Percentiles rank a stretch among this genome's conserved stretches.
Conservation (phyloP, 2,113 vertebrate genomes). For the Phylloscopus trochiloides region DNA sequence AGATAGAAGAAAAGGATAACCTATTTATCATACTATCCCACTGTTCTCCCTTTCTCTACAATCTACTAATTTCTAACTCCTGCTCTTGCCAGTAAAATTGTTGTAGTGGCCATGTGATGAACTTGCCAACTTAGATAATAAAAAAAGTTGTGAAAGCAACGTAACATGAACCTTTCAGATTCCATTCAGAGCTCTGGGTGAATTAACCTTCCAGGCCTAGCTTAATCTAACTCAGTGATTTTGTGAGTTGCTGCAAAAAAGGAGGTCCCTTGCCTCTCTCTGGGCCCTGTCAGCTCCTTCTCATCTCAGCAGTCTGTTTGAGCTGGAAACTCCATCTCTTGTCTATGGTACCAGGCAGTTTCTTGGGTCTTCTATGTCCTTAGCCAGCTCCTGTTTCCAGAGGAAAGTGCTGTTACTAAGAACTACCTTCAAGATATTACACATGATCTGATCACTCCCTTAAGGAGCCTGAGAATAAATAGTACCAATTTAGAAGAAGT, state of each 20-base stretch:
- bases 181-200: background rate
- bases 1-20: background rate
- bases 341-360: background rate
- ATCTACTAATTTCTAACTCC: background rate
- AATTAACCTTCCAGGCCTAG: background rate
- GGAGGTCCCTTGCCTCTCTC: background rate
- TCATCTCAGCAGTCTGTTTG: background rate
- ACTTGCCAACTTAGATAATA: background rate
- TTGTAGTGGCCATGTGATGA: background rate
- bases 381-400: background rate
- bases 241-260: background rate
- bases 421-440: background rate
- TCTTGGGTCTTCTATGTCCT: background rate
- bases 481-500: background rate
- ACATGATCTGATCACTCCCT: background rate
- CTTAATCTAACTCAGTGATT: background rate
- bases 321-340: background rate
- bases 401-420: background rate
- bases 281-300: background rate
- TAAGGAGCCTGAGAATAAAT: background rate
- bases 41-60: background rate
- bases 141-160: background rate
- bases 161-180: background rate
- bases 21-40: background rate
- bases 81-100: background rate